Percentiles rank a stretch among this genome's conserved stretches.
Evolutionary conservation across 2,888 invertebrate genomes (phyloP).

Genomic region (Limnephilus marmoratus): DNA sequence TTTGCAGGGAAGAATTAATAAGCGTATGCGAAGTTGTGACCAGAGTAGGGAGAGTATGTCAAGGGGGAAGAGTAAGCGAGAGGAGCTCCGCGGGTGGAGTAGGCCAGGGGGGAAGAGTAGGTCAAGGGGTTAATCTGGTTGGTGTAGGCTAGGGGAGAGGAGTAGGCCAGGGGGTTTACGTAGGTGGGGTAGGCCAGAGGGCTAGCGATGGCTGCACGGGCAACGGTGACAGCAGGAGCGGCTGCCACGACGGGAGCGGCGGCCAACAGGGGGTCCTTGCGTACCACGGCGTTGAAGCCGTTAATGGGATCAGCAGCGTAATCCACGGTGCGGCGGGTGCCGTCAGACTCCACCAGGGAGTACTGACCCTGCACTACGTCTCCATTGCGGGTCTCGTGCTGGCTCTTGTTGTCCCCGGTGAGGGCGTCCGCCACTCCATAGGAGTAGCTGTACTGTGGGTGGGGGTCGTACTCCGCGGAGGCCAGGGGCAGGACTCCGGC

Average conservation of each 20-base stretch:
- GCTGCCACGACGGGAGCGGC: constrained; percentile 58
- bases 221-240: constrained; percentile 42
- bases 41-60: constrained; percentile 49
- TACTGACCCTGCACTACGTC: constrained; percentile 76
- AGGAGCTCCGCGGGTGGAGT: no score
- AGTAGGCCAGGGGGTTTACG: constrained; percentile 63
- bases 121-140: constrained; percentile 57
- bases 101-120: not conserved
- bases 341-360: constrained; percentile 77
- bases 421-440: constrained; percentile 77
- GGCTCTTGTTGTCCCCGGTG: constrained; percentile 78
- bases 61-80: not conserved
- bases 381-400: constrained; percentile 75
- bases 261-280: constrained; percentile 68
- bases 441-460: constrained; percentile 74
- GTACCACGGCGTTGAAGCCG: constrained; percentile 78
- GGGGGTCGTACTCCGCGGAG: constrained; percentile 68
- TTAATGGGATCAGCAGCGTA: constrained; percentile 76
- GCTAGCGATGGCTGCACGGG: constrained; percentile 68
- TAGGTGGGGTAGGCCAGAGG: constrained; percentile 57
- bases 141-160: not conserved
- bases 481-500: constrained; percentile 70
- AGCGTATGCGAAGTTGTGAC: constrained; percentile 55
- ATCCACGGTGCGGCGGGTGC: constrained; percentile 77
- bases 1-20: constrained; percentile 47